Base-by-base conservation (phyloP, 2,797 vertebrate genomes). In the Tinamus major region DNA sequence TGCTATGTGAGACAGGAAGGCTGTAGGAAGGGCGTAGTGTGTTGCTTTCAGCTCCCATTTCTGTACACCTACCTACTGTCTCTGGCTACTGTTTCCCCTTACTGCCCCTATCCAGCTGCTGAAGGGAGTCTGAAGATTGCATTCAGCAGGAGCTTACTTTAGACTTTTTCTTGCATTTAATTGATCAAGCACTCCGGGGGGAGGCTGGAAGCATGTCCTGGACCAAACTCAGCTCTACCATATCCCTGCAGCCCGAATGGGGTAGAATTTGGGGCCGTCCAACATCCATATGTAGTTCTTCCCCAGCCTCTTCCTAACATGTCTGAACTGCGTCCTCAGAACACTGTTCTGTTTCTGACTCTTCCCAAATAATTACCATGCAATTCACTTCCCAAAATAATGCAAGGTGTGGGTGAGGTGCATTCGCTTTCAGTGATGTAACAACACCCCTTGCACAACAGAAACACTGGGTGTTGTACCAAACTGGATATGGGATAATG, bases 371-470 rank as follows among this genome's bases (percentile, higher is more conserved):
- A 92, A 93, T 95, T 94, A 94, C 68, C 80, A 24, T 4, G 6
- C 81, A 92, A 91, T 95, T 89, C 82, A 94, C 87, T 71, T 91
- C 94, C 79, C 80, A 81, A 93, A 96, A 95, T 94, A 94, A 92
- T 29, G 31, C 74, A 79, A 94, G 91, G 85, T 90, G 79, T 95
- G 94, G 92, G 77, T 91, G 91, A 95, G 89, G 79, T 0, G 1
- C 9, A 0, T 93, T 95, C 0, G 4, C 68, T 92, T 96, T 87
- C 85, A 91, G 85, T 68, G 87, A 86, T 95, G 95, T 86, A 85
- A 93, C 89, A 94, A 96, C 79, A 94, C 20, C 61, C 87, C 87
- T 95, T 96, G n/a, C 94, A 89, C 94, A 95, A 94, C 44, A 88
- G 85, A 76, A 70, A 53, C 56, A 48, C 33, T 88, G 85, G 56